A percentile compares a stretch with the other conserved stretches of the same genome.
These are phyloP conservation scores for Cotesia vestalis DNA, from an alignment of 1,140 invertebrate species.

Conservation along the genomic window DNA sequence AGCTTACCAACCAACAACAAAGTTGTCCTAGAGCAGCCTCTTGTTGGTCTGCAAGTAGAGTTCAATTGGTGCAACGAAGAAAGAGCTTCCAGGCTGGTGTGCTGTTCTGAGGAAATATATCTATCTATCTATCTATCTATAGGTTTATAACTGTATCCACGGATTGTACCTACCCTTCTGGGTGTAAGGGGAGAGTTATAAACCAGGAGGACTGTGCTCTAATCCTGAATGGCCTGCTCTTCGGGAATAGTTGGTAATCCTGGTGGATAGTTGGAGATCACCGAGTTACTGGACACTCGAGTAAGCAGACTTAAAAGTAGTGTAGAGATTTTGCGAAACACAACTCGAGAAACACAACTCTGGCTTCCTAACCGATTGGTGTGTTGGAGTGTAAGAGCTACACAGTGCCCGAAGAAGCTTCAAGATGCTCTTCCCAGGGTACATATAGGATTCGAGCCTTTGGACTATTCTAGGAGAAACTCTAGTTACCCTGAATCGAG, in stretches of 20 bases:
- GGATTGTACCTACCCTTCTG: neutral
- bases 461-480: slow-evolving; percentile 44
- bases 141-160: neutral
- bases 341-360: neutral
- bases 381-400: neutral
- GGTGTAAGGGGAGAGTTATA: slow-evolving; percentile 31
- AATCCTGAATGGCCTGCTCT: slow-evolving; percentile 65
- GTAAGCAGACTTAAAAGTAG: slow-evolving; percentile 35
- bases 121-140: neutral
- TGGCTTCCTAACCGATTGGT: slow-evolving; percentile 9
- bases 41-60: slow-evolving; percentile 35
- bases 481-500: slow-evolving; percentile 51
- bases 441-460: slow-evolving; percentile 27
- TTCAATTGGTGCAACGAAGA: neutral
- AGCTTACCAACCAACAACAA: slow-evolving; percentile 30
- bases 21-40: slow-evolving; percentile 24
- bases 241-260: slow-evolving; percentile 67
- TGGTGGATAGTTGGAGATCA: slow-evolving; percentile 66
- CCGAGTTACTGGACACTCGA: slow-evolving; percentile 60
- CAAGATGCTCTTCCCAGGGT: neutral
- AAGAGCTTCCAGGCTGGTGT: neutral
- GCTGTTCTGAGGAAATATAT: neutral
- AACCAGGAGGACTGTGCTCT: slow-evolving; percentile 43
- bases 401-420: neutral
- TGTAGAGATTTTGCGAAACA: neutral